These are phyloP conservation scores for Rhabdophis nuchalis DNA, from an alignment of 2,797 vertebrate genomes.

Conservation along the genomic window DNA sequence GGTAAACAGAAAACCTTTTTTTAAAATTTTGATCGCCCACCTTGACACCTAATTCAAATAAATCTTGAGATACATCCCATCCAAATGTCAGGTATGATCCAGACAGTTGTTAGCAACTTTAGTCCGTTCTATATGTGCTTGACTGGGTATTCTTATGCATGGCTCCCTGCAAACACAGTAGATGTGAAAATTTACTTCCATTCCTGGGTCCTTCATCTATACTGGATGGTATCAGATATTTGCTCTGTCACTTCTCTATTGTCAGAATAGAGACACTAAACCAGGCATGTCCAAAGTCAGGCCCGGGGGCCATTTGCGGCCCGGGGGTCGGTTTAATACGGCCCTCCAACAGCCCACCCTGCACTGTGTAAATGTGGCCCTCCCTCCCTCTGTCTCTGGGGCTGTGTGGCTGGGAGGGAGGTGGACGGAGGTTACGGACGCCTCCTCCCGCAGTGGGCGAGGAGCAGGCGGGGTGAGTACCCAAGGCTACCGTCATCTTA, in stretches of 20 bases:
- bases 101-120: not conserved
- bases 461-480: too few relatives aligned
- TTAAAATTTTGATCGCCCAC: too few relatives aligned
- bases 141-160: not conserved
- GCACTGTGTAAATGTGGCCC: too few relatives aligned
- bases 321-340: too few relatives aligned
- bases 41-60: not conserved
- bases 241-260: not conserved
- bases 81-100: not conserved
- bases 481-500: too few relatives aligned
- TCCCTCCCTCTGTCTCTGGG: too few relatives aligned
- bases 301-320: too few relatives aligned
- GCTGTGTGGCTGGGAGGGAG: too few relatives aligned
- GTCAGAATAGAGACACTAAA: not conserved
- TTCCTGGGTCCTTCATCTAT: not conserved
- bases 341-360: too few relatives aligned
- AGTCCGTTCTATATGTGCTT: not conserved
- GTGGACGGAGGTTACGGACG: too few relatives aligned
- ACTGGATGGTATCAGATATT: not conserved
- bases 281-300: too few relatives aligned
- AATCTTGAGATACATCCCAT: not conserved
- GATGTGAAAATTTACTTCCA: not conserved
- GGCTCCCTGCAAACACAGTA: not conserved
- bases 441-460: too few relatives aligned
- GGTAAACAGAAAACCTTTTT: not conserved